These are phyloP conservation scores for Volucella zonaria DNA, from an alignment of 2,888 invertebrate genomes.

Conservation along the genomic window DNA sequence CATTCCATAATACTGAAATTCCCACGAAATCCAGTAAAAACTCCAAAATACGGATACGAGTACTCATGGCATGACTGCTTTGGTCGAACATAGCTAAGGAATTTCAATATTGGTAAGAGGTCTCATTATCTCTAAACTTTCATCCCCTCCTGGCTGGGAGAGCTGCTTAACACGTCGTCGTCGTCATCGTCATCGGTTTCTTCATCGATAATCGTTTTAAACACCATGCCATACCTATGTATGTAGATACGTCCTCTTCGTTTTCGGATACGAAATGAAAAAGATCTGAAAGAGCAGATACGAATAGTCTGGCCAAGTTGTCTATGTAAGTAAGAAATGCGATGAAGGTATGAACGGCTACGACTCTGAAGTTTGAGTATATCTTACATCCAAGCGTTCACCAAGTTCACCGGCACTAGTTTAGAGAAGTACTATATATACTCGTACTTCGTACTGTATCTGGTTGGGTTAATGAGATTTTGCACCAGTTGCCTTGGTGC, in stretches of 20 bases:
- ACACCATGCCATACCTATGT: conserved; percentile 27
- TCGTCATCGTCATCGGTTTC: conserved; percentile 36
- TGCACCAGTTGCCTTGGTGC: conserved; percentile 39
- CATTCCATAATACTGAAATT: too few relatives aligned
- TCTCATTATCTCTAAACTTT: conserved; percentile 56
- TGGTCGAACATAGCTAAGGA: conserved; percentile 44
- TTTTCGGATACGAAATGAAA: conserved; percentile 42
- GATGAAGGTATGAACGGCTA: not conserved
- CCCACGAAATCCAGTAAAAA: too few relatives aligned
- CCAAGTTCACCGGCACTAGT: conserved; percentile 32
- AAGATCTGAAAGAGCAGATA: conserved; percentile 31
- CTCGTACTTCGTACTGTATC: conserved; percentile 8
- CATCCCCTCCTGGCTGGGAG: conserved; percentile 45
- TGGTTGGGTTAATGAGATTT: conserved; percentile 60
- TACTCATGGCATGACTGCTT: not conserved
- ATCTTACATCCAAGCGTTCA: not conserved
- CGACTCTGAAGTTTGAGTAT: not conserved
- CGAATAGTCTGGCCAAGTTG: conserved; percentile 50
- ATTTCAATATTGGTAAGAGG: conserved; percentile 58
- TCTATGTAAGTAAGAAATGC: conserved; percentile 28
- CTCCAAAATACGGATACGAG: too few relatives aligned
- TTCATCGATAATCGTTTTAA: conserved; percentile 62
- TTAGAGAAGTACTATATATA: not conserved
- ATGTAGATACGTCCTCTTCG: not conserved
- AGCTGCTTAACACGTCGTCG: conserved; percentile 52